These are phyloP conservation scores for Byasa hedistus DNA, from an alignment of 2,888 invertebrate genomes.

Conservation along the genomic window DNA sequence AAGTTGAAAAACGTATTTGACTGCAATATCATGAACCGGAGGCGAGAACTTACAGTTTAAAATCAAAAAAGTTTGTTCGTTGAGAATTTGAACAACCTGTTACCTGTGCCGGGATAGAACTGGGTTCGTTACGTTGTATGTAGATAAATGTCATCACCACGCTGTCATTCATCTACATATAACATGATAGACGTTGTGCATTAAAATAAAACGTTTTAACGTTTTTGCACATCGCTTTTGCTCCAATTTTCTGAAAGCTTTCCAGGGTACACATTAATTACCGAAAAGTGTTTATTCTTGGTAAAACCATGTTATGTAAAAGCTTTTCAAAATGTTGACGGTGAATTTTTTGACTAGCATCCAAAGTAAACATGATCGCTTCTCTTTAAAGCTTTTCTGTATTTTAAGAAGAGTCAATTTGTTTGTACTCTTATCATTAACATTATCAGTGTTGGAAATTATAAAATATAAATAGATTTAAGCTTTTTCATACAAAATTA, in stretches of 20 bases:
- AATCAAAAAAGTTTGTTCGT: no score
- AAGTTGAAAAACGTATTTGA: no score
- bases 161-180: not conserved
- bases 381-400: not conserved
- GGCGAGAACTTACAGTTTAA: no score
- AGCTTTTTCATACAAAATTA: no score
- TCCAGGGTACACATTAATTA: slow-evolving; percentile 5
- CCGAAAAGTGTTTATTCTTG: slow-evolving; percentile 8
- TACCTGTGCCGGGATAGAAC: no score
- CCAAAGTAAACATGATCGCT: not conserved
- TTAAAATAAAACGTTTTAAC: slow-evolving; percentile 8
- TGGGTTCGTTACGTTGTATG: not conserved
- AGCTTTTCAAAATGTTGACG: not conserved
- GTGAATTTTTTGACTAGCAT: not conserved
- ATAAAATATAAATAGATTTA: no score
- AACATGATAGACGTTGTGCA: not conserved
- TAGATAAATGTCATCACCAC: not conserved
- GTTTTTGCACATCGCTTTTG: slow-evolving; percentile 10
- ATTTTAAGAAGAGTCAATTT: not conserved
- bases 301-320: slow-evolving; percentile 4
- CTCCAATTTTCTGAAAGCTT: slow-evolving; percentile 16
- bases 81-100: no score
- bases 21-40: no score
- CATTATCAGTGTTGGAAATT: not conserved
- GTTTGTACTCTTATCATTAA: not conserved